phyloP scores from a whole-genome alignment of 2,888 invertebrate genomes.

The Anticlea derivata region DNA sequence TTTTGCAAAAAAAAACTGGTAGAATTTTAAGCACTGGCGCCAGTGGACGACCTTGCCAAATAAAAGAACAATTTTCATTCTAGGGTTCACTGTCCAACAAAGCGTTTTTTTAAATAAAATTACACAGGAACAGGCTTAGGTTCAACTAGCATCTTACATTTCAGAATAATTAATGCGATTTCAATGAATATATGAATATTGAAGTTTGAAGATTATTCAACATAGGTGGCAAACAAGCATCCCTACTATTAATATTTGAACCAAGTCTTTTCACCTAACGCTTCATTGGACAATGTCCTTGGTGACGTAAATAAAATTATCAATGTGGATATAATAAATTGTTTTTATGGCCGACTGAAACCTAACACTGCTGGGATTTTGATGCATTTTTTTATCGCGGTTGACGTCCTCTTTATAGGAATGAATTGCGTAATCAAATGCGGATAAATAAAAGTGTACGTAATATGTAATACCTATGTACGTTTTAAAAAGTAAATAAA shows the following conservation, averaged over 20 bases:
- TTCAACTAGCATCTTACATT: too few species aligned
- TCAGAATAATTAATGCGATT: too few species aligned
- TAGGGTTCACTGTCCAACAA: neutral
- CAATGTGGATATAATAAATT: constrained; percentile 51
- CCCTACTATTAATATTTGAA: too few species aligned
- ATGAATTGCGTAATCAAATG: too few species aligned
- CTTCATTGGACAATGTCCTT: neutral
- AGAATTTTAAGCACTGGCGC: constrained; percentile 58
- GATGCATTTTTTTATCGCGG: constrained; percentile 28
- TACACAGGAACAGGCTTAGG: too few species aligned
- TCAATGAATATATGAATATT: too few species aligned
- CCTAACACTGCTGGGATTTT: constrained; percentile 32
- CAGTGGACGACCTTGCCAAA: constrained; percentile 54
- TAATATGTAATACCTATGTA: too few species aligned
- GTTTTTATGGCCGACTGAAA: constrained; percentile 32
- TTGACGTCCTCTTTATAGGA: constrained; percentile 10
- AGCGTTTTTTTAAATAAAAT: neutral
- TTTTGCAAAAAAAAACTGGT: constrained; percentile 29
- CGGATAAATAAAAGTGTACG: too few species aligned
- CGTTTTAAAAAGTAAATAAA: too few species aligned
- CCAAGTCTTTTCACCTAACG: too few species aligned
- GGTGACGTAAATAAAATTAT: constrained; percentile 49
- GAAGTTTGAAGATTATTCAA: too few species aligned
- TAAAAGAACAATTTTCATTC: constrained; percentile 45
- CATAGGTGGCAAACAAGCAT: too few species aligned